Evolutionary conservation across 2,113 vertebrate species (phyloP).

Genomic region (Plestiodon gilberti): DNA sequence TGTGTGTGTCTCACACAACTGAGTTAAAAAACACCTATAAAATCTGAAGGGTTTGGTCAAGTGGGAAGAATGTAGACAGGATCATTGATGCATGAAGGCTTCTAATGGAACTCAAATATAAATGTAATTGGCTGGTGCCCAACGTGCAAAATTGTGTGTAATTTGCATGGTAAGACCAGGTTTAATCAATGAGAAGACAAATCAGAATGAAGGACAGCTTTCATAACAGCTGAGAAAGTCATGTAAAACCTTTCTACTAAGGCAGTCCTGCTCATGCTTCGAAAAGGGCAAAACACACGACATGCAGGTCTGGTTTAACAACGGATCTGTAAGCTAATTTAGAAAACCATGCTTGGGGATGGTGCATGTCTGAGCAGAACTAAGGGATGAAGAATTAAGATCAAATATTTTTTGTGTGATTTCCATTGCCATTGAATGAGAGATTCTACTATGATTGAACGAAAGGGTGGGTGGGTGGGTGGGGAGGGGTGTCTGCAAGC

Average conservation of each 20-base stretch:
- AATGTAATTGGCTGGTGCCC: slow-evolving; percentile 63
- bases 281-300: slow-evolving; percentile 62
- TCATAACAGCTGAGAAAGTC: slow-evolving; percentile 22
- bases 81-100: slow-evolving; percentile 41
- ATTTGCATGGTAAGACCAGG: slow-evolving; percentile 65
- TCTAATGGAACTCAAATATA: slow-evolving; percentile 64
- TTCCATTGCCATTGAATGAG: slow-evolving; percentile 11
- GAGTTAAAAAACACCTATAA: slow-evolving; percentile 53
- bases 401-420: not conserved
- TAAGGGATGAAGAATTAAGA: not conserved
- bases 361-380: slow-evolving; percentile 28
- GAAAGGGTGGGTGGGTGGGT: accelerated
- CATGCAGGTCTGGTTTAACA: slow-evolving; percentile 56
- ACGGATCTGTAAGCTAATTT: slow-evolving; percentile 57
- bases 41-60: slow-evolving; percentile 46
- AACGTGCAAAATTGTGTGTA: slow-evolving; percentile 62
- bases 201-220: slow-evolving; percentile 50
- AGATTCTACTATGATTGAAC: not conserved
- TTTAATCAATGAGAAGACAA: slow-evolving; percentile 66
- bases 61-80: slow-evolving; percentile 61
- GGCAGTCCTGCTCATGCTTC: slow-evolving; percentile 65
- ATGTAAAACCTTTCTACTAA: slow-evolving; percentile 45
- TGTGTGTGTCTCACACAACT: slow-evolving; percentile 28
- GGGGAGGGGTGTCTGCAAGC: not conserved
- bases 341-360: slow-evolving; percentile 15